Percentiles rank a stretch among this genome's conserved stretches.
Evolutionary conservation across 1,140 invertebrate species (phyloP).

Genomic region (Gonatopus flavifemur): DNA sequence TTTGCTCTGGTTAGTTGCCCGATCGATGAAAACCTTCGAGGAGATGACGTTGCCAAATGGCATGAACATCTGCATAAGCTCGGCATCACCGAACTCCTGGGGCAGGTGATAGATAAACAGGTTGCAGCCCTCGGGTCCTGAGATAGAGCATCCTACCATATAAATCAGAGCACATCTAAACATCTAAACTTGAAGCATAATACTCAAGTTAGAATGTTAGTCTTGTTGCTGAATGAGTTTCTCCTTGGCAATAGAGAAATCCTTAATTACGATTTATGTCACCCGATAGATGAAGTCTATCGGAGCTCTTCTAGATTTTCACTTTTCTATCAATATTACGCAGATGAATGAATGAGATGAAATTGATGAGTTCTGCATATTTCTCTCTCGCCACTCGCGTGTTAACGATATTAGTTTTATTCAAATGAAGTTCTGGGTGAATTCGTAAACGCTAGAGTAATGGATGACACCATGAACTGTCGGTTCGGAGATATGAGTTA

Average conservation of each 20-base stretch:
- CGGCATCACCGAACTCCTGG: constrained; percentile 97
- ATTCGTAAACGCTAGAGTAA: too few relatives aligned
- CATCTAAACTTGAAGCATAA: constrained; percentile 60
- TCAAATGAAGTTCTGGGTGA: too few relatives aligned
- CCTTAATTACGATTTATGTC: too few relatives aligned
- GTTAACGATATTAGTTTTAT: too few relatives aligned
- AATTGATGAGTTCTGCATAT: too few relatives aligned
- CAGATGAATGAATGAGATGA: too few relatives aligned
- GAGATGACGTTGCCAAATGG: constrained; percentile 99
- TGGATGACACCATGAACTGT: too few relatives aligned
- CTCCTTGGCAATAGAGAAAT: constrained; percentile 29
- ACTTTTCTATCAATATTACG: too few relatives aligned
- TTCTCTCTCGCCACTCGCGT: too few relatives aligned
- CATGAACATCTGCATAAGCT: constrained; percentile 99
- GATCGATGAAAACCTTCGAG: constrained; percentile 99
- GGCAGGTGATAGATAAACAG: constrained; percentile 99
- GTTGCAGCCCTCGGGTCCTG: constrained; percentile 99
- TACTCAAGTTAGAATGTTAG: constrained; percentile 57
- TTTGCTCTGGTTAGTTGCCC: constrained; percentile 99
- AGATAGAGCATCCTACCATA: constrained; percentile 88
- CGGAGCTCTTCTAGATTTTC: too few relatives aligned
- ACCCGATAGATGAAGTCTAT: too few relatives aligned
- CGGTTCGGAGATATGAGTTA: too few relatives aligned
- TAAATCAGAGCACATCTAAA: constrained; percentile 62
- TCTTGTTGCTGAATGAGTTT: constrained; percentile 49